A percentile compares a stretch with the other conserved stretches of the same genome.
Evolutionary conservation across 2,797 vertebrate species (phyloP).

Genomic region (Danio albolineatus): DNA sequence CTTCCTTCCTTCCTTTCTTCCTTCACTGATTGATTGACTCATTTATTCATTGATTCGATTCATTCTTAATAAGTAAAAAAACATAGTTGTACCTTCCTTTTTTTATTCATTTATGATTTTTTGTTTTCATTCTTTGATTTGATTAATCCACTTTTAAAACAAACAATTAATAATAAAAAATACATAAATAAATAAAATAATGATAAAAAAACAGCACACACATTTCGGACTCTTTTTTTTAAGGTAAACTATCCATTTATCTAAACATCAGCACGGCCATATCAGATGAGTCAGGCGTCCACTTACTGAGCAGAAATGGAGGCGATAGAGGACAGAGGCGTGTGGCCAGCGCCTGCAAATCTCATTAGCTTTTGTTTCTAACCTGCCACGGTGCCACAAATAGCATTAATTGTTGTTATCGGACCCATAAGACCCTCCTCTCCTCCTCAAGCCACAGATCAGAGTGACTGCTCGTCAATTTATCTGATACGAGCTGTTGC

Average conservation of each 20-base stretch:
- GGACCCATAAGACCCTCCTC: background rate
- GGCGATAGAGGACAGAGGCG: background rate
- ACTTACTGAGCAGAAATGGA: slow-evolving; percentile 29
- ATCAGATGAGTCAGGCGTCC: slow-evolving; percentile 27
- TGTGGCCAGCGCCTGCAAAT: slow-evolving; percentile 7
- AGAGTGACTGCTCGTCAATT: slow-evolving; percentile 11
- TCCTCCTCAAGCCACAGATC: background rate
- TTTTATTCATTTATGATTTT: too few species aligned
- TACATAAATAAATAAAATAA: too few species aligned
- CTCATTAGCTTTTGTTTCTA: slow-evolving; percentile 15
- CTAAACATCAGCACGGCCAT: slow-evolving; percentile 20
- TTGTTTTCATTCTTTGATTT: too few species aligned
- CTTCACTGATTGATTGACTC: too few species aligned
- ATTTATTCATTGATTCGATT: too few species aligned
- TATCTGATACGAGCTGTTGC: slow-evolving; percentile 44
- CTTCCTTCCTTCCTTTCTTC: too few species aligned
- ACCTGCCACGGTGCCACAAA: background rate
- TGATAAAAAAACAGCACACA: too few species aligned
- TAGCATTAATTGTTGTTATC: slow-evolving; percentile 38
- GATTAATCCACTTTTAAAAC: too few species aligned
- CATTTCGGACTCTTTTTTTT: too few species aligned
- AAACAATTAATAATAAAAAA: too few species aligned
- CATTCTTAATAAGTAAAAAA: too few species aligned
- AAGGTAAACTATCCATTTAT: background rate
- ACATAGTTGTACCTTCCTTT: too few species aligned